A percentile compares a stretch with the other conserved stretches of the same genome.
Conservation (phyloP, 2,888 invertebrate species). For the Molanna angustata region DNA sequence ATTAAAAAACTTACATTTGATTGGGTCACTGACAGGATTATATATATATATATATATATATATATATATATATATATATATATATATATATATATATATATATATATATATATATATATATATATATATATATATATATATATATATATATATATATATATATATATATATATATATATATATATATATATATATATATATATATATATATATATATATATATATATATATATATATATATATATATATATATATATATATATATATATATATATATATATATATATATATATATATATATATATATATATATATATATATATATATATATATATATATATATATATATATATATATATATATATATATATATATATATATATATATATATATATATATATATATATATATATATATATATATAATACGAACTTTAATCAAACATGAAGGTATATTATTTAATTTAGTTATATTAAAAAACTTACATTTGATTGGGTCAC, state of each 20-base stretch:
- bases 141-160: not conserved
- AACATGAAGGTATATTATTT: slow-evolving; percentile 4
- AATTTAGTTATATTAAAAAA: not conserved
- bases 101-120: not conserved
- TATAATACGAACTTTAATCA: slow-evolving; percentile 11
- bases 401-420: slow-evolving; percentile 7
- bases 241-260: not conserved
- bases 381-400: slow-evolving; percentile 3
- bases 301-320: not conserved
- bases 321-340: not conserved
- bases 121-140: not conserved
- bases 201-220: not conserved
- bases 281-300: not conserved
- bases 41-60: too few species aligned
- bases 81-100: not conserved
- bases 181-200: not conserved
- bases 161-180: not conserved
- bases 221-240: not conserved
- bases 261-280: not conserved
- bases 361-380: slow-evolving; percentile 11
- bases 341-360: not conserved
- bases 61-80: not conserved
- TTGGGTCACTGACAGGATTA: too few species aligned
- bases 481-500: too few species aligned
- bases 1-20: too few species aligned